Conservation (phyloP, 1,140 invertebrate genomes). For the Paramacrobiotus metropolitanus region DNA sequence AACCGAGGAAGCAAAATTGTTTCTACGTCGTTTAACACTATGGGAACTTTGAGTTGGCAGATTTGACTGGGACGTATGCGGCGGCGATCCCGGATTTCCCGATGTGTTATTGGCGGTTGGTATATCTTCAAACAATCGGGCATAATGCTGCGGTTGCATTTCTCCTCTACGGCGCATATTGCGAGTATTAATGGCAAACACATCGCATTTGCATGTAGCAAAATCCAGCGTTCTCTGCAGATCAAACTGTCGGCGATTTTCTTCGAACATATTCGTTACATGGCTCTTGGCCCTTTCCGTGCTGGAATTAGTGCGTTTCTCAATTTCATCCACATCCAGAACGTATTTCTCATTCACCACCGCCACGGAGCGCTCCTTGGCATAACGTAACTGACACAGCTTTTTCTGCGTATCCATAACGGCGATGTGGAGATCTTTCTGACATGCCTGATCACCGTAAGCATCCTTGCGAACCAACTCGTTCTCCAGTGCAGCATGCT, state of each 20-base stretch:
- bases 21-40: not conserved
- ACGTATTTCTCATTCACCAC: not conserved
- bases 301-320: not conserved
- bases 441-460: not conserved
- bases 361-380: not conserved
- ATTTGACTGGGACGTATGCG: not conserved
- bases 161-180: not conserved
- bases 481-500: not conserved
- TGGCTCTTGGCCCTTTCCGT: conserved; percentile 3
- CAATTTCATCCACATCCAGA: not conserved
- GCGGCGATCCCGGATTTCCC: not conserved
- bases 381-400: not conserved
- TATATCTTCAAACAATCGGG: not conserved
- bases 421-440: not conserved
- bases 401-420: not conserved
- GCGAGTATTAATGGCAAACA: not conserved
- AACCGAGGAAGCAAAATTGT: not conserved
- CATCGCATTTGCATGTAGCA: not conserved
- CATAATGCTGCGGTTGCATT: not conserved
- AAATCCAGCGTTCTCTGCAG: not conserved
- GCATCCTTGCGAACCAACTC: not conserved
- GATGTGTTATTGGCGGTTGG: not conserved
- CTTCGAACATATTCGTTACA: conserved; percentile 2
- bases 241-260: not conserved
- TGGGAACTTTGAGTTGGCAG: not conserved